phyloP scores from a whole-genome alignment of 2,888 invertebrate species.

The Volucella inanis region DNA sequence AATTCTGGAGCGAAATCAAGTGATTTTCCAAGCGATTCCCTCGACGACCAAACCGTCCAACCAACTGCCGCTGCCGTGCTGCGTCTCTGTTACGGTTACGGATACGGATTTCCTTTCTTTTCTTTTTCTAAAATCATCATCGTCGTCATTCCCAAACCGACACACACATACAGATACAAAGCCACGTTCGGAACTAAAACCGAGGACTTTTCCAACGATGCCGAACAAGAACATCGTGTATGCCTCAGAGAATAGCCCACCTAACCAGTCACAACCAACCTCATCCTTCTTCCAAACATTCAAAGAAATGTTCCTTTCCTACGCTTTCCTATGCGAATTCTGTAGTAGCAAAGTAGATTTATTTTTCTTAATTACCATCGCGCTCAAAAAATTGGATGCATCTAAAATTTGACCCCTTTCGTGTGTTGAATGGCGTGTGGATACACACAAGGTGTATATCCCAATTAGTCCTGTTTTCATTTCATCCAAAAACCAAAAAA shows the following conservation, averaged over 20 bases:
- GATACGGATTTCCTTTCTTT: slow-evolving; percentile 35
- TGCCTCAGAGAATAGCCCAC: slow-evolving; percentile 54
- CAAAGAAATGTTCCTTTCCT: slow-evolving; percentile 37
- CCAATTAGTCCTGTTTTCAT: slow-evolving; percentile 71
- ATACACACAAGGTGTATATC: slow-evolving; percentile 64
- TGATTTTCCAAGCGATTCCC: slow-evolving; percentile 75
- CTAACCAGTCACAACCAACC: not conserved
- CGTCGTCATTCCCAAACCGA: slow-evolving; percentile 44
- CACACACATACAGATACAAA: slow-evolving; percentile 19
- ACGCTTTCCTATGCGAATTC: slow-evolving; percentile 9
- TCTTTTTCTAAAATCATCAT: slow-evolving; percentile 58
- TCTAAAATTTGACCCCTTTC: slow-evolving; percentile 57
- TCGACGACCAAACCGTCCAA: slow-evolving; percentile 59
- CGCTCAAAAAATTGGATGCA: slow-evolving; percentile 64
- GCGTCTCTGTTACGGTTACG: slow-evolving; percentile 13
- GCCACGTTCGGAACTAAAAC: slow-evolving; percentile 1
- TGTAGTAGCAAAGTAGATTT: slow-evolving; percentile 31
- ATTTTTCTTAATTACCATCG: slow-evolving; percentile 59
- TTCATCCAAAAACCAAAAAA: slow-evolving; percentile 45
- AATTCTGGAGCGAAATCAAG: slow-evolving; percentile 74
- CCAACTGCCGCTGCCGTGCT: slow-evolving; percentile 27
- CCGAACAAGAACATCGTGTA: slow-evolving; percentile 44
- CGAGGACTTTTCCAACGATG: slow-evolving; percentile 15
- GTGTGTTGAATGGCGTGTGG: slow-evolving; percentile 58
- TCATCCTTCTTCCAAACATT: slow-evolving; percentile 26